Percentiles rank a stretch among this genome's conserved stretches.
Conservation (phyloP, 2,113 vertebrate genomes). For the Anas platyrhynchos region DNA sequence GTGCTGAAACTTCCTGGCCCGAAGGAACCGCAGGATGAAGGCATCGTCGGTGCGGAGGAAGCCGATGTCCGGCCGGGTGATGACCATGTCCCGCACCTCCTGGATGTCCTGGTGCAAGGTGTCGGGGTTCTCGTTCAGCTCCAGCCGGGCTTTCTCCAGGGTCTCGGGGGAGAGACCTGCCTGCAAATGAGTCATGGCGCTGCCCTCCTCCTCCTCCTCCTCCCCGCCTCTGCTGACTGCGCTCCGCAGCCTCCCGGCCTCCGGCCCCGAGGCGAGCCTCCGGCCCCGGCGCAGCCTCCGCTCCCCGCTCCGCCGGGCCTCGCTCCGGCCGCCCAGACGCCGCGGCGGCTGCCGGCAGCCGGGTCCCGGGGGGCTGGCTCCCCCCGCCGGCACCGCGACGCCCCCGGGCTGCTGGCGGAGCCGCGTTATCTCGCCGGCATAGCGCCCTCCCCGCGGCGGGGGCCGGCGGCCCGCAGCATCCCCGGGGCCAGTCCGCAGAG, state of each 20-base stretch:
- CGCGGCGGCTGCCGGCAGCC: not conserved
- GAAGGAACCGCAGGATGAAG: constrained; percentile 95
- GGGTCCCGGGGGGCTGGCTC: not conserved
- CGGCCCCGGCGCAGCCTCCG: not conserved
- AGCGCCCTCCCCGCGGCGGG: constrained; percentile 11
- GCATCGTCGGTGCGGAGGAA: constrained; percentile 98
- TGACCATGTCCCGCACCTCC: constrained; percentile 99
- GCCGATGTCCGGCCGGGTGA: constrained; percentile 97
- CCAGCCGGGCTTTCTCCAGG: constrained; percentile 96
- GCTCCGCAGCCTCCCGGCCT: constrained; percentile 23
- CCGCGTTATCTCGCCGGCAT: constrained; percentile 32
- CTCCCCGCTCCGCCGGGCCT: constrained; percentile 3
- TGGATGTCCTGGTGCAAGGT: constrained; percentile 98
- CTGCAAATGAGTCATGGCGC: constrained; percentile 97
- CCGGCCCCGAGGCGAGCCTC: not conserved
- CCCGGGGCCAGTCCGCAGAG: not conserved
- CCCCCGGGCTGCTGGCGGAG: constrained; percentile 35
- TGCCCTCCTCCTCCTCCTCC: not conserved
- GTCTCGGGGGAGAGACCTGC: constrained; percentile 97
- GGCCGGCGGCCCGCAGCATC: constrained; percentile 30
- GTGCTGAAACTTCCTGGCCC: constrained; percentile 98
- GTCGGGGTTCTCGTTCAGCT: constrained; percentile 97
- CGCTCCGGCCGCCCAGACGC: not conserved
- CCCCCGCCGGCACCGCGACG: not conserved
- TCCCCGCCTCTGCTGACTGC: not conserved